Percentiles rank a stretch among this genome's conserved stretches.
Conservation (phyloP, 2,797 vertebrate genomes). For the Anguilla pacifica region DNA sequence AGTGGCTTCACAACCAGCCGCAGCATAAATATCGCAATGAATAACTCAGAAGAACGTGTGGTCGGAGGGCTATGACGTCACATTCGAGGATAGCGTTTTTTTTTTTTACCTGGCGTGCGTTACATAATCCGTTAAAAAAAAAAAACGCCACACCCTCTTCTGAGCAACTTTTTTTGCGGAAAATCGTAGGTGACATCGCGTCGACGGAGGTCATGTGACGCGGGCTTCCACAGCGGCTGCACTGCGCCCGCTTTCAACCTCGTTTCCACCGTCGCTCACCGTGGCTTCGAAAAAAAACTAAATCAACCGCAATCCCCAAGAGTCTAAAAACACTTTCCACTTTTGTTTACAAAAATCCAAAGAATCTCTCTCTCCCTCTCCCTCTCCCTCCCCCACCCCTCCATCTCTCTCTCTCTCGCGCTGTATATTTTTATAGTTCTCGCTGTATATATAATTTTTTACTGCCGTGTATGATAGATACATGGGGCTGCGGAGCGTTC, state of each 20-base stretch:
- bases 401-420: slow-evolving; percentile 12
- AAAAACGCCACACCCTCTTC: no score
- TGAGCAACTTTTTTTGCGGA: no score
- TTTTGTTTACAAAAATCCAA: background rate
- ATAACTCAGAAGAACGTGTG: background rate
- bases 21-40: background rate
- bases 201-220: background rate
- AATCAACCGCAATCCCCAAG: background rate
- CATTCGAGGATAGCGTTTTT: background rate
- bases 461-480: background rate
- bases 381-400: background rate
- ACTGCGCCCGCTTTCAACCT: background rate
- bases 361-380: background rate
- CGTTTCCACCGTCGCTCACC: background rate
- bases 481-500: background rate
- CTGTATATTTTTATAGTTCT: slow-evolving; percentile 13
- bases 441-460: background rate
- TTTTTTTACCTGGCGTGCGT: background rate
- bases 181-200: background rate
- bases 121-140: background rate
- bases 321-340: background rate
- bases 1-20: background rate
- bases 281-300: background rate
- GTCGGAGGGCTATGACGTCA: background rate
- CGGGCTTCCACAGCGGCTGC: background rate